Conservation (phyloP, 2,113 vertebrate species). For the Chiloscyllium plagiosum region DNA sequence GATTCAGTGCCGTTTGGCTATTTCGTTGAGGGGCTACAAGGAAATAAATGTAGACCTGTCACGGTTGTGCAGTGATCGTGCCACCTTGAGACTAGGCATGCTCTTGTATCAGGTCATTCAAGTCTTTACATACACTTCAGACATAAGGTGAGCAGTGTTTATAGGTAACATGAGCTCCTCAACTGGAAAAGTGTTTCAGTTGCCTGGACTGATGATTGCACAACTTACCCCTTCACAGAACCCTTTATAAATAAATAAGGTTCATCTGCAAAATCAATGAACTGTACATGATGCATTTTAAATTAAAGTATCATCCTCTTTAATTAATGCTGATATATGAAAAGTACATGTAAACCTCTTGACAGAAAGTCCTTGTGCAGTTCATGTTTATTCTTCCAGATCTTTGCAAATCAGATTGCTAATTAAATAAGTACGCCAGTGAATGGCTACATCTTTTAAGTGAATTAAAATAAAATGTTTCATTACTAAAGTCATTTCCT, state of each 20-base stretch:
- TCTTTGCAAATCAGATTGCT: conserved; percentile 34
- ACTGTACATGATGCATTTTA: conserved; percentile 23
- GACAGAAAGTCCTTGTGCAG: conserved; percentile 36
- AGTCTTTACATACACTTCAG: no score
- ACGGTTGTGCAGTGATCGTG: not conserved
- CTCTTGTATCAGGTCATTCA: not conserved
- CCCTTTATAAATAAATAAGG: conserved; percentile 27
- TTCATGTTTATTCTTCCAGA: conserved; percentile 38
- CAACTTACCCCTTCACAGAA: not conserved
- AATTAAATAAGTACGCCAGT: conserved; percentile 36
- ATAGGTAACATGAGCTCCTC: not conserved
- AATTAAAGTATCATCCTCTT: conserved; percentile 33
- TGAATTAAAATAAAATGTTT: conserved; percentile 31
- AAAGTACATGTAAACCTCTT: conserved; percentile 35
- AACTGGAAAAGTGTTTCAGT: not conserved
- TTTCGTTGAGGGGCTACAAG: not conserved
- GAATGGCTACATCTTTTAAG: conserved; percentile 32
- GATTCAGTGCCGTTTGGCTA: not conserved
- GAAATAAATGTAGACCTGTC: not conserved
- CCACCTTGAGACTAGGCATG: not conserved
- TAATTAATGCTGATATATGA: conserved; percentile 36
- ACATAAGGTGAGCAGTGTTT: not conserved
- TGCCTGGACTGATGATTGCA: not conserved
- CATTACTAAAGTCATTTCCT: conserved; percentile 30
- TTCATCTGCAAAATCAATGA: conserved; percentile 28